Evolutionary conservation across 2,113 vertebrate genomes (phyloP).

Genomic region (Lasiurus borealis): DNA sequence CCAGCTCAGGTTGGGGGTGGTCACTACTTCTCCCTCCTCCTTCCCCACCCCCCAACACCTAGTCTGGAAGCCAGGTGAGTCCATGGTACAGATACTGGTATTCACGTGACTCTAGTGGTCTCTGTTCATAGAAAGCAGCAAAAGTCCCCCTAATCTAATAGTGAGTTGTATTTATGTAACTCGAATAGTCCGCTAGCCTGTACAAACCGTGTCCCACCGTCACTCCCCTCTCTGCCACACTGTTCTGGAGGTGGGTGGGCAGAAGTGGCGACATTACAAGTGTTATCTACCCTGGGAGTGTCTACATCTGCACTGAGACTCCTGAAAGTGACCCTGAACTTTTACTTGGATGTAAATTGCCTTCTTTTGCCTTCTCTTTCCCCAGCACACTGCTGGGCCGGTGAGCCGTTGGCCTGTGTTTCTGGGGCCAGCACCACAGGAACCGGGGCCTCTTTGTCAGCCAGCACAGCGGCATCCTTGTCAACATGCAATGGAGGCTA

Average conservation of each 20-base stretch:
- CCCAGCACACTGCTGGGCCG: rapidly evolving
- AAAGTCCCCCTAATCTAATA: background rate
- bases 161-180: background rate
- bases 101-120: rapidly evolving
- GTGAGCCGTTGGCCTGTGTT: too few species aligned
- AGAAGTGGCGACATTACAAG: background rate
- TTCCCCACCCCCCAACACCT: background rate
- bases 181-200: background rate
- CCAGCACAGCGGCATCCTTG: background rate
- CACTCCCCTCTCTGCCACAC: rapidly evolving
- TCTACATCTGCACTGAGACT: background rate
- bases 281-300: rapidly evolving
- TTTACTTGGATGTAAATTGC: background rate
- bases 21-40: rapidly evolving
- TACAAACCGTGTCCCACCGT: rapidly evolving
- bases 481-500: background rate
- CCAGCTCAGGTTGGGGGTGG: background rate
- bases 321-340: background rate
- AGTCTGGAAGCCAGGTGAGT: background rate
- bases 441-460: background rate
- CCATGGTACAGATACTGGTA: background rate
- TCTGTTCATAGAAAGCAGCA: background rate
- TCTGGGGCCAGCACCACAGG: background rate
- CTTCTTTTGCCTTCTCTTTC: background rate
- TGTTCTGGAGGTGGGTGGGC: background rate